phyloP scores from a whole-genome alignment of 2,888 invertebrate genomes.

The Stratiomys singularior region DNA sequence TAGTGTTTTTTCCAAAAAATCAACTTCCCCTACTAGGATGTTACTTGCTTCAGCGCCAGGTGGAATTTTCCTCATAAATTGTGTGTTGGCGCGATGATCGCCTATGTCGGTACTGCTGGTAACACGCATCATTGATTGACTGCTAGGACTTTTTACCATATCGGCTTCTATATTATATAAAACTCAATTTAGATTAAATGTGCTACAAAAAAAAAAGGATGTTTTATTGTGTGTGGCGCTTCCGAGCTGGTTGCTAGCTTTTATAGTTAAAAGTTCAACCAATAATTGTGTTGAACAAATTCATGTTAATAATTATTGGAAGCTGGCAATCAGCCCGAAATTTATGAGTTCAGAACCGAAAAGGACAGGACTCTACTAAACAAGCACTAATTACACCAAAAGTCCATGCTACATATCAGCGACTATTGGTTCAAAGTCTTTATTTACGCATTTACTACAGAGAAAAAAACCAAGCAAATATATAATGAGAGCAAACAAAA shows the following conservation, averaged over 20 bases:
- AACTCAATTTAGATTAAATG: neutral
- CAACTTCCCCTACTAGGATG: constrained; percentile 96
- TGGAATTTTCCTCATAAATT: constrained; percentile 97
- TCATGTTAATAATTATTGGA: too few species aligned
- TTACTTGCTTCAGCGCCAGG: constrained; percentile 97
- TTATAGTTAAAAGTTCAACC: too few species aligned
- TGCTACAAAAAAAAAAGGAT: neutral
- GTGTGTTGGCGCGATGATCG: constrained; percentile 82
- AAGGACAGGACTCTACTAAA: too few species aligned
- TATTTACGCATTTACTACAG: too few species aligned
- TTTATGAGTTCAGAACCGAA: too few species aligned
- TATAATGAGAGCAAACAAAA: too few species aligned
- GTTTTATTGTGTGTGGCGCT: neutral
- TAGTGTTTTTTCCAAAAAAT: constrained; percentile 91
- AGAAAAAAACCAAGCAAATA: too few species aligned
- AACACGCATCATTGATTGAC: constrained; percentile 81
- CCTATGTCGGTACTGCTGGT: constrained; percentile 74
- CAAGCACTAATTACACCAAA: too few species aligned
- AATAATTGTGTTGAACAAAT: too few species aligned
- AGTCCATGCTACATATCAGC: too few species aligned
- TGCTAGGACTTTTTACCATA: constrained; percentile 85
- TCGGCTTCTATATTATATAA: constrained; percentile 64
- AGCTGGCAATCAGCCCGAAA: too few species aligned
- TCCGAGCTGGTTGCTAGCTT: neutral
- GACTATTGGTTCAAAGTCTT: too few species aligned